These are phyloP conservation scores for Synergus laeviventris DNA, from an alignment of 2,888 invertebrate genomes.

Conservation along the genomic window DNA sequence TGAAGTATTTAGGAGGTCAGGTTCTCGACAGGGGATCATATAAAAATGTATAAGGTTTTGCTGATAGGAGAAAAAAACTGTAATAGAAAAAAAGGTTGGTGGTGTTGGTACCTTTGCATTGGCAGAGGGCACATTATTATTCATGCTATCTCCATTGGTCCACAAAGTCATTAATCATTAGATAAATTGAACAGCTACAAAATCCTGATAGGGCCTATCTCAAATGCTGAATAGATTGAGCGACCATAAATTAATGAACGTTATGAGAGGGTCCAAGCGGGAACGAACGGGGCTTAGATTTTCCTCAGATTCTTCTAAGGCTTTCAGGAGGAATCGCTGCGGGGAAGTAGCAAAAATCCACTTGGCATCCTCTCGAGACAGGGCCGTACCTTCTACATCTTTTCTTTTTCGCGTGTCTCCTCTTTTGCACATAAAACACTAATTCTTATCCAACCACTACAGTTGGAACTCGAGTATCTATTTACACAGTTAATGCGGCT, in stretches of 20 bases:
- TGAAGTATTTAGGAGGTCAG: no score
- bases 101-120: neutral
- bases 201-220: slow-evolving; percentile 56
- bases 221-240: slow-evolving; percentile 46
- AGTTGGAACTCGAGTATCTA: slow-evolving; percentile 60
- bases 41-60: no score
- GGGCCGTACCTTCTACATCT: slow-evolving; percentile 50
- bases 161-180: slow-evolving; percentile 44
- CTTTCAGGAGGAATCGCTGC: slow-evolving; percentile 1
- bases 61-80: no score
- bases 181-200: slow-evolving; percentile 57
- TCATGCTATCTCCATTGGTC: slow-evolving; percentile 42
- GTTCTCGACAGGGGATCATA: no score
- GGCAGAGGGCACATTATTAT: slow-evolving; percentile 36
- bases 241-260: slow-evolving; percentile 57
- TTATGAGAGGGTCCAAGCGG: slow-evolving; percentile 38
- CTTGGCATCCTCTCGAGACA: slow-evolving; percentile 50
- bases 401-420: slow-evolving; percentile 53
- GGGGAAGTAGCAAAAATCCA: slow-evolving; percentile 52
- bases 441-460: slow-evolving; percentile 65
- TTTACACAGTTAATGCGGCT: slow-evolving; percentile 72
- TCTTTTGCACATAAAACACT: slow-evolving; percentile 61
- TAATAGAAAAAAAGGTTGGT: no score
- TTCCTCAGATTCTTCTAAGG: slow-evolving; percentile 5
- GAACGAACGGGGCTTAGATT: slow-evolving; percentile 14